These are phyloP conservation scores for Homalodisca vitripennis DNA, from an alignment of 1,140 invertebrate species.

Conservation along the genomic window DNA sequence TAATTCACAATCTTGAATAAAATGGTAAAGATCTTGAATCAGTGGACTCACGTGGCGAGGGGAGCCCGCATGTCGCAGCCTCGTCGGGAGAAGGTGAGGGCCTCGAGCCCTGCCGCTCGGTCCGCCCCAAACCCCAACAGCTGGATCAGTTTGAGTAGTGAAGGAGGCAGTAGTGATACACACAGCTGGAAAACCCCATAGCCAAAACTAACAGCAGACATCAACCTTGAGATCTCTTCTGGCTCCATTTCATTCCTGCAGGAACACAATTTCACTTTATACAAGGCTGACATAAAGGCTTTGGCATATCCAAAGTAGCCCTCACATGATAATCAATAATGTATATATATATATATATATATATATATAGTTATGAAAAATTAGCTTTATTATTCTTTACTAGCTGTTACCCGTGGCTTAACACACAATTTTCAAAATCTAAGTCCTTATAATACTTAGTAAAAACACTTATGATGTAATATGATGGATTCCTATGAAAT, in stretches of 20 bases:
- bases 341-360: too few relatives aligned
- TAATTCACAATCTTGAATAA: too few relatives aligned
- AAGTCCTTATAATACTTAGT: too few relatives aligned
- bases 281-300: background rate
- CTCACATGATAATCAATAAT: background rate
- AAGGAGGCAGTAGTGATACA: slow-evolving; percentile 66
- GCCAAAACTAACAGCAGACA: slow-evolving; percentile 70
- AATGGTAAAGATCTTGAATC: too few relatives aligned
- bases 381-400: too few relatives aligned
- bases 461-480: too few relatives aligned
- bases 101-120: slow-evolving; percentile 58
- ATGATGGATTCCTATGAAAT: too few relatives aligned
- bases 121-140: slow-evolving; percentile 73
- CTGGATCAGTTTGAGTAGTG: slow-evolving; percentile 63
- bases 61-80: slow-evolving; percentile 71
- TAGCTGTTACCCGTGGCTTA: too few relatives aligned
- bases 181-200: slow-evolving; percentile 72
- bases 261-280: slow-evolving; percentile 3
- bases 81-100: slow-evolving; percentile 62
- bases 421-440: too few relatives aligned
- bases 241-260: slow-evolving; percentile 47
- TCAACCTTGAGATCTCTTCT: slow-evolving; percentile 58
- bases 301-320: background rate
- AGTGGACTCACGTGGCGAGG: slow-evolving; percentile 63
- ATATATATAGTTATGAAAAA: too few relatives aligned